A percentile compares a stretch with the other conserved stretches of the same genome.
Evolutionary conservation across 2,797 vertebrate species (phyloP).

Genomic region (Nyctibius grandis): DNA sequence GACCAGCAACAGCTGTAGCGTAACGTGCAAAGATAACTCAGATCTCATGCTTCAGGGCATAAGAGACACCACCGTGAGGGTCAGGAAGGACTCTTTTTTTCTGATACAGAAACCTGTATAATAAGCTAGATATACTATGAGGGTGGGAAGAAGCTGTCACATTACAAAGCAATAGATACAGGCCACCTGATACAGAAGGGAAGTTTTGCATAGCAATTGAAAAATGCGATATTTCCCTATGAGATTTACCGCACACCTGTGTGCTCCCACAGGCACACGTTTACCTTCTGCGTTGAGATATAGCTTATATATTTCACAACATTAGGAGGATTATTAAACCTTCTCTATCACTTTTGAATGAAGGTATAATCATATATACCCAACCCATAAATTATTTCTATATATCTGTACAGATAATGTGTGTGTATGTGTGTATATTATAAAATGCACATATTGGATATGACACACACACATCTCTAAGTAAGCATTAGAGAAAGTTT

Average conservation of each 20-base stretch:
- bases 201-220: background rate
- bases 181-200: background rate
- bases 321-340: background rate
- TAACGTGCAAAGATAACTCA: background rate
- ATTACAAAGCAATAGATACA: background rate
- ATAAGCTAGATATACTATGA: background rate
- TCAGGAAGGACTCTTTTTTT: background rate
- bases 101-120: background rate
- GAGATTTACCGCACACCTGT: background rate
- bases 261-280: background rate
- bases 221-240: rapidly evolving
- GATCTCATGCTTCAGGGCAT: background rate
- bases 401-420: background rate
- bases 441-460: background rate
- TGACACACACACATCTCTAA: background rate
- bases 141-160: background rate
- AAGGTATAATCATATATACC: background rate
- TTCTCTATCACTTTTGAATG: background rate
- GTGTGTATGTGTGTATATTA: rapidly evolving
- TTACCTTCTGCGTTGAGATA: background rate
- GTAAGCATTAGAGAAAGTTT: background rate
- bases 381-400: background rate
- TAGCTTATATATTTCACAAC: background rate
- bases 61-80: background rate
- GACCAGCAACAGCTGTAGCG: background rate